phyloP scores from a whole-genome alignment of 2,113 vertebrate genomes.

The Myrmecobius fasciatus region DNA sequence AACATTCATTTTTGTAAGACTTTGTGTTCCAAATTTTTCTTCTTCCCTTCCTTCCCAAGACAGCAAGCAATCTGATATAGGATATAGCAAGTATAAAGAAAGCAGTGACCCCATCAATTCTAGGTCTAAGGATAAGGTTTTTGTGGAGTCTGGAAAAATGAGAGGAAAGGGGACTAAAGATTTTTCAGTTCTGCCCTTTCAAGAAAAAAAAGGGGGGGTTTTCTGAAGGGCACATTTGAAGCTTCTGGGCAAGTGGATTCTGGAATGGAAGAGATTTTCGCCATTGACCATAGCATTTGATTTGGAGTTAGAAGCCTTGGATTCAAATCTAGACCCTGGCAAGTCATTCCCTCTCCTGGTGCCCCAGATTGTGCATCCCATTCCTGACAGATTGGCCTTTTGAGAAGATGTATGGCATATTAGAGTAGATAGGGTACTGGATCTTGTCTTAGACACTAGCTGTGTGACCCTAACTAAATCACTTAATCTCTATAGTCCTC shows the following conservation, averaged over 20 bases:
- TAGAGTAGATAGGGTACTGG: not conserved
- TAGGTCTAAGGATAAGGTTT: not conserved
- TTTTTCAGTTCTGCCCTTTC: not conserved
- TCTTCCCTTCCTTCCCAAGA: too few relatives aligned
- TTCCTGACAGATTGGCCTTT: not conserved
- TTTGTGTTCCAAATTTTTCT: too few relatives aligned
- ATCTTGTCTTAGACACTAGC: not conserved
- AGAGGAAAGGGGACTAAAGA: not conserved
- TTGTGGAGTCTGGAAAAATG: not conserved
- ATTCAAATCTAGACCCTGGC: not conserved
- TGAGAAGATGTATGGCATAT: not conserved
- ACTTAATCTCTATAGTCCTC: not conserved
- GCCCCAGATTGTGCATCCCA: not conserved
- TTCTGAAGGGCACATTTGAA: not conserved
- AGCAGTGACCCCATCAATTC: not conserved
- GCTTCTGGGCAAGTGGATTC: not conserved
- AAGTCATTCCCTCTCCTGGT: not conserved
- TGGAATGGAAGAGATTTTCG: not conserved
- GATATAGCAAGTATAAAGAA: not conserved
- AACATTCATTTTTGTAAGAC: too few relatives aligned
- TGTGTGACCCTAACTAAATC: not conserved
- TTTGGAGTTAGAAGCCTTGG: not conserved
- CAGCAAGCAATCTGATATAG: too few relatives aligned
- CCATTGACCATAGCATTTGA: not conserved
- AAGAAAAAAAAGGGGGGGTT: not conserved